Conservation (phyloP, 2,888 invertebrate species). For the Thera obeliscata region DNA sequence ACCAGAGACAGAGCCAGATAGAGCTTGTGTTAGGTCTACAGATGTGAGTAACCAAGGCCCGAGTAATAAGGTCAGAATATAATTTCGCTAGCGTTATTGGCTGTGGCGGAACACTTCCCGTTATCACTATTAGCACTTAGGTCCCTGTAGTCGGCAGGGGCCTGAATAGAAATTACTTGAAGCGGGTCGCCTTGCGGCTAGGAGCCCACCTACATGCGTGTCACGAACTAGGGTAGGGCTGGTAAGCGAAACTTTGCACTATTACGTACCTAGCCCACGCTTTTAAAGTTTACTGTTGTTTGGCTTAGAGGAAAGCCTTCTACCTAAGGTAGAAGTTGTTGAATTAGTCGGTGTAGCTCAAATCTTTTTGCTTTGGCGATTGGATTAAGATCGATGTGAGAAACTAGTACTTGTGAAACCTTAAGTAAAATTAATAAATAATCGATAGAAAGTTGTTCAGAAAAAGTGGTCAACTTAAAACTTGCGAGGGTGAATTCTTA, state of each 20-base stretch:
- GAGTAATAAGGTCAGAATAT: slow-evolving; percentile 39
- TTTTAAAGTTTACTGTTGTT: slow-evolving; percentile 14
- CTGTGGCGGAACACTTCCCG: slow-evolving; percentile 51
- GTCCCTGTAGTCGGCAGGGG: slow-evolving; percentile 52
- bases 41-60: slow-evolving; percentile 26
- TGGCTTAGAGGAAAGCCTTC: background rate
- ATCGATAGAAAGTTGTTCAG: too few species aligned
- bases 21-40: background rate
- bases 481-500: too few species aligned
- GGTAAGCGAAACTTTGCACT: slow-evolving; percentile 14
- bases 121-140: slow-evolving; percentile 74
- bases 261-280: background rate
- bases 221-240: slow-evolving; percentile 57
- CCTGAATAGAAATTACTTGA: slow-evolving; percentile 71
- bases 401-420: background rate
- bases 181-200: slow-evolving; percentile 53
- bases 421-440: too few species aligned
- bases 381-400: background rate
- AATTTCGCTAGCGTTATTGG: slow-evolving; percentile 49
- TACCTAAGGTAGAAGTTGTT: background rate
- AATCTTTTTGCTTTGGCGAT: background rate
- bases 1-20: too few species aligned
- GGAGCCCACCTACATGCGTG: slow-evolving; percentile 56
- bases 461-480: too few species aligned
- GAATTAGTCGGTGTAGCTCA: background rate